Evolutionary conservation across 2,888 invertebrate genomes (phyloP).

Genomic region (Lochmaea capreae): DNA sequence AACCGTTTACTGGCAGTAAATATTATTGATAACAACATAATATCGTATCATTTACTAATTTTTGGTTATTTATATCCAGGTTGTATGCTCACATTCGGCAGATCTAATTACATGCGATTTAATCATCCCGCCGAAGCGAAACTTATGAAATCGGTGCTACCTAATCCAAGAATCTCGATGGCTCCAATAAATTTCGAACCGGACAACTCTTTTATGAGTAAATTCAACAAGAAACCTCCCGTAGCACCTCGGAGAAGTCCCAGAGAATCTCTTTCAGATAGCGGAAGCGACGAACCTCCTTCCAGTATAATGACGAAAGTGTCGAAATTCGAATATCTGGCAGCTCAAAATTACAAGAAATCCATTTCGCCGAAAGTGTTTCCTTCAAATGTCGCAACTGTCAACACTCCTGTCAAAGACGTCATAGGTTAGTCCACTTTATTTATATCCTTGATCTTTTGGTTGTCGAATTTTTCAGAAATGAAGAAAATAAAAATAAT

Average conservation of each 20-base stretch:
- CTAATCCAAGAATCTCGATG: conserved; percentile 82
- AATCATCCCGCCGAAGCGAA: conserved; percentile 93
- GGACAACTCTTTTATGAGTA: conserved; percentile 56
- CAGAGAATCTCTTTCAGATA: conserved; percentile 66
- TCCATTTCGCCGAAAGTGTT: conserved; percentile 82
- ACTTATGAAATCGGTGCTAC: conserved; percentile 85
- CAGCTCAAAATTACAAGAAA: conserved; percentile 73
- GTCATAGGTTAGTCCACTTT: conserved; percentile 71
- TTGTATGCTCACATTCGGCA: conserved; percentile 91
- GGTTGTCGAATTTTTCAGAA: too few relatives aligned
- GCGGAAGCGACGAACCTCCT: conserved; percentile 66
- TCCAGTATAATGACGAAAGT: conserved; percentile 81
- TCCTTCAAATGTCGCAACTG: conserved; percentile 80
- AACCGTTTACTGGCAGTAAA: background rate
- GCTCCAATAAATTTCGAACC: conserved; percentile 77
- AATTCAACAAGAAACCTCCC: conserved; percentile 74
- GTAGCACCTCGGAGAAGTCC: conserved; percentile 72
- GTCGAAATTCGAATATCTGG: conserved; percentile 83
- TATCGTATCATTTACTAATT: background rate
- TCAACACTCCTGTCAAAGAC: conserved; percentile 85
- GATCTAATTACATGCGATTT: conserved; percentile 92
- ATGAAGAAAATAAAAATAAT: background rate
- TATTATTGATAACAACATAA: background rate
- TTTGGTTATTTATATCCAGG: conserved; percentile 68
- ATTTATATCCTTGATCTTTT: background rate